Base-by-base conservation (phyloP, 2,113 vertebrate species). In the Plectropomus leopardus region DNA sequence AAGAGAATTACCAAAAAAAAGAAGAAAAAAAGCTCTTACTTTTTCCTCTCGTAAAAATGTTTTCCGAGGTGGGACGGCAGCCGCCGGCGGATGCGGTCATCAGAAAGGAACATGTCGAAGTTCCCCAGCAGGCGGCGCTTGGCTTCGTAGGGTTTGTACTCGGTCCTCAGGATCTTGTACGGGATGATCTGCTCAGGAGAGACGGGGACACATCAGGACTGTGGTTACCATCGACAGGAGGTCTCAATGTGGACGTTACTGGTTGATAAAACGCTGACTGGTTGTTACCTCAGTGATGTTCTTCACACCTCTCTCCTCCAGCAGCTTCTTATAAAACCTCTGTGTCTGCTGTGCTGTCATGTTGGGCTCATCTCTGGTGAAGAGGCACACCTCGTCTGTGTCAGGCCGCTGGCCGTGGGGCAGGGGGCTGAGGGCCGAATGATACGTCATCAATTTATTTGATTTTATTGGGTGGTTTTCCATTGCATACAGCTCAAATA, bases 291-390 rank as follows among this genome's bases (percentile, higher is more conserved):
- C 95, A n/a, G 95, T 93, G 80, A 97, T 9, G 4, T 78, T 91
- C 76, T 86, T 95, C 78, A 98, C 78, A 0, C 96, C 96, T 28
- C 88, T 95, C 28, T 94, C 93, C 32, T 90, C 71, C 85, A 99
- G 80, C 75, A 98, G 92, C 28, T 94, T 97, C 88, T 85, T 96
- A 86, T 98, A 99, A 77, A 97, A 95, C 67, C 87, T 93, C 79
- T 97, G 96, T 0, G 96, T 97, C 87, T 99, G 96, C 5, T 99
- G 98, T 30, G 94, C 45, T 0, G 96, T 95, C 94, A 97, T 96
- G 19, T 94, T 91, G 68, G 93, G 95, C 74, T 97, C 96, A 72
- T 98, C 97, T 85, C 86, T 96, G 24, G 97, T 98, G 88, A 99
- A 98, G 1, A 99, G 95, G 83, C 98, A 99, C n/a, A 99, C 68